Evolutionary conservation across 2,113 vertebrate species (phyloP).

Genomic region (Cranoglanis bouderius): DNA sequence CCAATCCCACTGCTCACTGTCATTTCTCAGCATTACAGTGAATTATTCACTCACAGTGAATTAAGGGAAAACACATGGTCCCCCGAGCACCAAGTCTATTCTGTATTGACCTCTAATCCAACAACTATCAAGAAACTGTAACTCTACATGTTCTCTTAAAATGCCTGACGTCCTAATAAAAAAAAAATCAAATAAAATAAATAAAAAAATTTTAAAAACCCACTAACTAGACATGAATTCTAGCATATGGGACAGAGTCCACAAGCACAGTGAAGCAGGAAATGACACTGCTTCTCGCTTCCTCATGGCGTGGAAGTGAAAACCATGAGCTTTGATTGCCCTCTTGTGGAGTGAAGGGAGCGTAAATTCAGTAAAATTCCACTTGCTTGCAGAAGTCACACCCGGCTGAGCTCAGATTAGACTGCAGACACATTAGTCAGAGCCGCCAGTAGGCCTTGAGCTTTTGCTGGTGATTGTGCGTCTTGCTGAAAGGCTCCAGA

Average conservation of each 20-base stretch:
- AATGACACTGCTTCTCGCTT: conserved; percentile 33
- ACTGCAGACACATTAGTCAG: conserved; percentile 37
- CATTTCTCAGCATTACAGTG: conserved; percentile 1
- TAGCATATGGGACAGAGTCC: not conserved
- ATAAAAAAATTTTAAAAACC: not conserved
- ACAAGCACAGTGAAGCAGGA: conserved; percentile 34
- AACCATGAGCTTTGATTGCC: conserved; percentile 20
- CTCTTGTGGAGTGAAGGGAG: conserved; percentile 32
- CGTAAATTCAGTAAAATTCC: conserved; percentile 40
- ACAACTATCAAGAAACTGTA: not conserved
- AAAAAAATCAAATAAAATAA: not conserved
- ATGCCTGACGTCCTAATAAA: not conserved
- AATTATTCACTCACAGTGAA: not conserved
- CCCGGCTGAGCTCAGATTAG: conserved; percentile 8
- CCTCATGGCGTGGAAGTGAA: not conserved
- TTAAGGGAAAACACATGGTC: not conserved
- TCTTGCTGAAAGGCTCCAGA: not conserved
- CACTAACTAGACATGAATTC: not conserved
- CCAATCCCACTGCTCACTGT: not conserved
- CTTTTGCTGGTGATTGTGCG: not conserved
- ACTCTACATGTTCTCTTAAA: conserved; percentile 15
- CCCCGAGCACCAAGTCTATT: not conserved
- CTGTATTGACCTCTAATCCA: not conserved
- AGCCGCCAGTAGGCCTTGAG: not conserved
- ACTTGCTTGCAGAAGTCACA: conserved; percentile 24